Percentiles rank a stretch among this genome's conserved stretches.
Evolutionary conservation across 2,888 invertebrate species (phyloP).

Genomic region (Theretra japonica): DNA sequence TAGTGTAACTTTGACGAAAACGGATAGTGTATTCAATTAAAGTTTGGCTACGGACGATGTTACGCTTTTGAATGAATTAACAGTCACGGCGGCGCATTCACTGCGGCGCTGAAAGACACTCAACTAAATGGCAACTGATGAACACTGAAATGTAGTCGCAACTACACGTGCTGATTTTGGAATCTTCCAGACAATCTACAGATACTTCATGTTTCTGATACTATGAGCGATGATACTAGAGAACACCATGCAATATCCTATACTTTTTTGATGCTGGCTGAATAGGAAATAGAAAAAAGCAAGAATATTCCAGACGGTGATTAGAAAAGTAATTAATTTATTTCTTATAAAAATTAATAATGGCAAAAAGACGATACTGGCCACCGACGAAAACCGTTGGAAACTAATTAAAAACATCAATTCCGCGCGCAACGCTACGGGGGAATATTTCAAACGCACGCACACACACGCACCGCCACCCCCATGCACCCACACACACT

Average conservation of each 20-base stretch:
- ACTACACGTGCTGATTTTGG: not conserved
- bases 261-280: not conserved
- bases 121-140: not conserved
- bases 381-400: conserved; percentile 79
- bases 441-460: conserved; percentile 80
- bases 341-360: conserved; percentile 60
- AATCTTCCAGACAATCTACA: not conserved
- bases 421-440: conserved; percentile 74
- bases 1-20: conserved; percentile 72
- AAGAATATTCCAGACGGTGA: conserved; percentile 14
- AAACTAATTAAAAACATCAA: conserved; percentile 85
- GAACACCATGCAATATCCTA: not conserved
- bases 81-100: not conserved
- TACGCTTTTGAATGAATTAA: conserved; percentile 29
- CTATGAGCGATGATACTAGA: not conserved
- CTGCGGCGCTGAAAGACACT: conserved; percentile 4
- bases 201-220: too few relatives aligned
- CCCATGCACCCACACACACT: conserved; percentile 63
- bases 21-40: conserved; percentile 65
- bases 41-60: conserved; percentile 47
- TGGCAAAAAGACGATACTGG: conserved; percentile 70
- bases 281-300: not conserved
- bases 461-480: conserved; percentile 65
- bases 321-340: conserved; percentile 33
- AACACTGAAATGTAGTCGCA: not conserved